A percentile compares a stretch with the other conserved stretches of the same genome.
Conservation (phyloP, 1,140 invertebrate species). For the Cyclargus thomasi region DNA sequence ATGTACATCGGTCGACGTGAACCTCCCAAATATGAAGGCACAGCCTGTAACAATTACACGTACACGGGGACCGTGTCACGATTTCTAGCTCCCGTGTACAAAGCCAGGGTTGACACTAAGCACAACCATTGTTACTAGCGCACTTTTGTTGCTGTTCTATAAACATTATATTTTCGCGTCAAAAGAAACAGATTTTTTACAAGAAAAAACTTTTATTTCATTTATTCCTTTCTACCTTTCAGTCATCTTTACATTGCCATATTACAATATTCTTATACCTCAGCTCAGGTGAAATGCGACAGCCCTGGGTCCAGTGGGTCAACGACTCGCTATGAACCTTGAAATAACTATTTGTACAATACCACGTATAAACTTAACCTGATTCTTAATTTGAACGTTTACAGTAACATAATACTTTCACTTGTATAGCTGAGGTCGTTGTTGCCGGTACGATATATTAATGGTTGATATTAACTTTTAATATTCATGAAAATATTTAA, state of each 20-base stretch:
- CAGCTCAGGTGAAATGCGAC: background rate
- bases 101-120: background rate
- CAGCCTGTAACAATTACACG: background rate
- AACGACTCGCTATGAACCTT: slow-evolving; percentile 48
- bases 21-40: slow-evolving; percentile 7
- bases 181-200: too few relatives aligned
- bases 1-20: background rate
- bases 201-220: too few relatives aligned
- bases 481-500: too few relatives aligned
- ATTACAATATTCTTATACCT: too few relatives aligned
- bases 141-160: background rate
- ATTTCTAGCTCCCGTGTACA: background rate
- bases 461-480: too few relatives aligned
- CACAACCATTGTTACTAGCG: background rate
- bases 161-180: too few relatives aligned
- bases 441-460: too few relatives aligned
- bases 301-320: slow-evolving; percentile 38
- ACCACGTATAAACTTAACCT: slow-evolving; percentile 24
- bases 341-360: slow-evolving; percentile 36
- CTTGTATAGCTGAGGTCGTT: slow-evolving; percentile 1
- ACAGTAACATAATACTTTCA: slow-evolving; percentile 12
- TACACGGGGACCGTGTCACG: background rate
- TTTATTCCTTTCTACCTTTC: too few relatives aligned
- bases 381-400: slow-evolving; percentile 15
- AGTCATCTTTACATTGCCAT: too few relatives aligned